A percentile compares a stretch with the other conserved stretches of the same genome.
phyloP scores from a whole-genome alignment of 2,888 invertebrate species.

The Timema cristinae region DNA sequence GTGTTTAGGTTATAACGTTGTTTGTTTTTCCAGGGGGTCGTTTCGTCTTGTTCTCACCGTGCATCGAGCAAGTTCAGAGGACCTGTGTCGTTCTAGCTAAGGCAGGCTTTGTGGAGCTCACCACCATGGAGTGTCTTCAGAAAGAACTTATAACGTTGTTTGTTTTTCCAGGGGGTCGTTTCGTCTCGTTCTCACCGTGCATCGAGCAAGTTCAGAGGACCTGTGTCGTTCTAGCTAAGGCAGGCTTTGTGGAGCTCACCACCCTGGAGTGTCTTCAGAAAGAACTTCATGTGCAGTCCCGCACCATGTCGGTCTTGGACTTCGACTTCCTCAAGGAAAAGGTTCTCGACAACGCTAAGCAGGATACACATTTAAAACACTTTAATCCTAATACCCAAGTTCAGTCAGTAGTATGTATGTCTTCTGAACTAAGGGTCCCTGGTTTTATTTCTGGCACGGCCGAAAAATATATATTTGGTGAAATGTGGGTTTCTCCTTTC shows the following conservation, averaged over 20 bases:
- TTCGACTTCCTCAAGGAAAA: constrained; percentile 53
- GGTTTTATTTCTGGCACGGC: too few relatives aligned
- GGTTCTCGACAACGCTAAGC: too few relatives aligned
- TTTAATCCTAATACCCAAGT: too few relatives aligned
- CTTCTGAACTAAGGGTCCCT: too few relatives aligned
- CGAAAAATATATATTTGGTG: too few relatives aligned
- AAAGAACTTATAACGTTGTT: constrained; percentile 43
- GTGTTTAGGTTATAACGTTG: too few relatives aligned
- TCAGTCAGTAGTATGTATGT: too few relatives aligned
- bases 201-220: constrained; percentile 97
- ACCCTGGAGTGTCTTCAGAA: constrained; percentile 86
- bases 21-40: constrained; percentile 67
- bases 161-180: constrained; percentile 69
- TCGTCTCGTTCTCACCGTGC: constrained; percentile 98
- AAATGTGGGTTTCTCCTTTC: too few relatives aligned
- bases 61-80: constrained; percentile 97
- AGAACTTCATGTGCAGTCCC: constrained; percentile 66
- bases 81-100: constrained; percentile 69
- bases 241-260: constrained; percentile 78
- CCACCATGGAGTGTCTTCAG: constrained; percentile 84
- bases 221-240: constrained; percentile 62
- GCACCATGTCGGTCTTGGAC: constrained; percentile 62
- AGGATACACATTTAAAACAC: too few relatives aligned
- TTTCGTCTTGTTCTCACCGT: constrained; percentile 97
- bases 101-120: constrained; percentile 76